Base-by-base conservation (phyloP, 2,113 vertebrate species). In the Pycnonotus jocosus region DNA sequence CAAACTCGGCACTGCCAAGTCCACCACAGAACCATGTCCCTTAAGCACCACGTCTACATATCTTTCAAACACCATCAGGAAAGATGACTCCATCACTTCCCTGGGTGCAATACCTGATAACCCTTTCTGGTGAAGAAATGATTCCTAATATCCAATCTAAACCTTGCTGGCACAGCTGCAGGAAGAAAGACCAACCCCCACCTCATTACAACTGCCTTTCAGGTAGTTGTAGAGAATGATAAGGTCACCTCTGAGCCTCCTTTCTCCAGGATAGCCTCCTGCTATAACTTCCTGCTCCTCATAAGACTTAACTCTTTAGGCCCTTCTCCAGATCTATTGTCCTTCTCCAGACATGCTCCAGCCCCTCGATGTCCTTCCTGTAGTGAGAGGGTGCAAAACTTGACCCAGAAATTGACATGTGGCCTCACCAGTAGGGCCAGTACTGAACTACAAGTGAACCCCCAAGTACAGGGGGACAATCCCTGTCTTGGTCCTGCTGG, bases 1-100 rank as follows among this genome's bases (percentile, higher is more conserved):
- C 1, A 15, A 64, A 77, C 9, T 7, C 24, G 65, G 44, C 14
- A 72, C 17, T 17, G 8, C 9, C 25, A 62, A 58, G 17, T 37
- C 10, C 15, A 68, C 7, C 45, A 44, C 38, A 62, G 44, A 83
- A 68, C 12, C 19, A 40, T 7, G 15, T 44, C 9, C 27, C 19
- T 35, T 38, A 35, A 4, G 3, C 2, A 7, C 11, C 15, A 48
- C 0, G 0, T 20, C 31, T 53, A 66, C 11, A 12, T 1, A 3
- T 23, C 23, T 62, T 65, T 71, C 42, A 57, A 83, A 51, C 5
- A 68, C 5, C 4, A 64, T 10, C 19, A 61, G 4, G 35, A 15
- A 57, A 8, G 13, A 45, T 2, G 2, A 68, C 9, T 38, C 11
- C 23, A 45, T 5, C 33, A 65, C 40, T 70, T 70, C 25, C 17